Percentiles rank a stretch among this genome's conserved stretches.
Evolutionary conservation across 2,113 vertebrate species (phyloP).

Genomic region (Ammospiza nelsoni): DNA sequence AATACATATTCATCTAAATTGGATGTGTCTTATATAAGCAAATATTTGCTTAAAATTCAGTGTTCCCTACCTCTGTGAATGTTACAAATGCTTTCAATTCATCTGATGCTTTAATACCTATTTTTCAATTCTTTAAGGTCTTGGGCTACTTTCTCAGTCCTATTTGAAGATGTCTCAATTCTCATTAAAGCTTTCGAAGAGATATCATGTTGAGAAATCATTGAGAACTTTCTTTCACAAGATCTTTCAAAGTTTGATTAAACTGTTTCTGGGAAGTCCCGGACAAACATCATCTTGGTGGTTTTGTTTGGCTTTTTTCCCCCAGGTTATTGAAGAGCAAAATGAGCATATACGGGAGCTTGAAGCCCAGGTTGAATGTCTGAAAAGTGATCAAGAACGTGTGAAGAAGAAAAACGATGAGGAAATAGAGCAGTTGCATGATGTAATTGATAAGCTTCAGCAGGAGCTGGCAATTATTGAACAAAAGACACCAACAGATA

Average conservation of each 20-base stretch:
- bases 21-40: not conserved
- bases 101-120: not conserved
- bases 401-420: constrained; percentile 85
- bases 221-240: not conserved
- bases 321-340: constrained; percentile 83
- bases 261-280: not conserved
- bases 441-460: constrained; percentile 94
- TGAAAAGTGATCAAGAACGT: constrained; percentile 87
- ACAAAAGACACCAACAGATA: constrained; percentile 69
- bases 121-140: not conserved
- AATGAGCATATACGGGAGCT: constrained; percentile 85
- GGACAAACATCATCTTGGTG: not conserved
- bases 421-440: constrained; percentile 90
- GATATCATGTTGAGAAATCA: not conserved
- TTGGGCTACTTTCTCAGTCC: not conserved
- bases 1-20: not conserved
- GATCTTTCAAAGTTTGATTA: not conserved
- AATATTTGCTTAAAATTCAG: not conserved
- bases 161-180: not conserved
- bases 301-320: not conserved
- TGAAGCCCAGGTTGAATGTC: constrained; percentile 87
- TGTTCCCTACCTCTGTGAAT: not conserved
- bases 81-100: not conserved
- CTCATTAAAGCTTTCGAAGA: not conserved
- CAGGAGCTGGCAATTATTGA: constrained; percentile 88